Evolutionary conservation across 2,888 invertebrate genomes (phyloP), one percentile per base, ranked within the genome.

Genomic region (Polyommatus iphigenia): DNA sequence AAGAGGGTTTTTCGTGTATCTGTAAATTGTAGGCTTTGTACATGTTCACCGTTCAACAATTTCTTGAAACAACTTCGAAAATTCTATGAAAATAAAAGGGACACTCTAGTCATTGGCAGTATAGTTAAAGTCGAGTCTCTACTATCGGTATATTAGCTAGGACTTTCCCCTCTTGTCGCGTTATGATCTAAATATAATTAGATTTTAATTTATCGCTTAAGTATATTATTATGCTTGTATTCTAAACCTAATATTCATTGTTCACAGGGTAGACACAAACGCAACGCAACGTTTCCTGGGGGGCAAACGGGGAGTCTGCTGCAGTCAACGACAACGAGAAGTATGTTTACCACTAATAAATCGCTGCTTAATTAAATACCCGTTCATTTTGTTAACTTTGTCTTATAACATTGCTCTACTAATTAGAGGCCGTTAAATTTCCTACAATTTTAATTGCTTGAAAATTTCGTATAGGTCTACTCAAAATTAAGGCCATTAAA

Each of bases 251-350:
- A 72, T 78, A 75, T 78, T 77, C 77, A 1, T 89, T 89, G 85
- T 87, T 86, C 85, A 20, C 94, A 96, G 95, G 97, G 97, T 79
- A 96, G 97, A 76, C 97, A 97, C 87, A 97, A 97, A 91, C 93
- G 97, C 79, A 97, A 97, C 87, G 96, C 97, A 15, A 97, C 97
- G 46, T 96, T 97, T 90, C 97, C 97, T 57, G 97, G 97, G 29
- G 96, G 96, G 18, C 96, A 97, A 87, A 95, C 96, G 15, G 96
- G 95, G 76, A 95, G 95, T 81, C 91, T 96, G 77, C 90, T 95
- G 81, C 95, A 95, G 85, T 94, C 95, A 79, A 94, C 95, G 24
- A 95, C 95, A 8, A 91, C 95, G n/a, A 93, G 96, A 92, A 95
- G 96, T 96, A 85, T 93, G 95, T 92, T 36, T 20, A 72, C 20